These are phyloP conservation scores for Anguilla marmorata DNA, from an alignment of 2,797 vertebrate genomes.

Conservation along the genomic window DNA sequence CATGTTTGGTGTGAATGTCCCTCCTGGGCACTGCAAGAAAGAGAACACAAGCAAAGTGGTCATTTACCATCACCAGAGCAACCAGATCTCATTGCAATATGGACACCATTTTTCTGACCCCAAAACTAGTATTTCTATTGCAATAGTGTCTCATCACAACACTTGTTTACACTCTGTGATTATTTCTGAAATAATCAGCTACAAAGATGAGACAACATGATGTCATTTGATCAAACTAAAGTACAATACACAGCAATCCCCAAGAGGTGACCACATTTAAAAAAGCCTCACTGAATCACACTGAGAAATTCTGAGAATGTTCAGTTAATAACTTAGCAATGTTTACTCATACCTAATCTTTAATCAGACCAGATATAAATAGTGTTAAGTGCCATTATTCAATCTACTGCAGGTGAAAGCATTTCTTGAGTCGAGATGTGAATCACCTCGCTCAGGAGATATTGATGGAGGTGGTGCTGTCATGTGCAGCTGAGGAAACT, in stretches of 20 bases:
- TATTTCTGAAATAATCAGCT: neutral
- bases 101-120: neutral
- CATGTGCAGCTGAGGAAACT: neutral
- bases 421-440: neutral
- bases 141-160: neutral
- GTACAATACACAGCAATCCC: neutral
- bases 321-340: neutral
- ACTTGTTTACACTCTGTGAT: neutral
- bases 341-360: neutral
- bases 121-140: neutral
- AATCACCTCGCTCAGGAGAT: neutral
- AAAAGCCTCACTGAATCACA: neutral
- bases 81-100: neutral
- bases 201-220: neutral
- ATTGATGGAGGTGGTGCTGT: neutral
- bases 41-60: neutral
- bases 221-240: neutral
- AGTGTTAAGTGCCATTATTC: neutral
- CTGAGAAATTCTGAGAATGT: neutral
- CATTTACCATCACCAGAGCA: neutral
- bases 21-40: slow-evolving; percentile 86
- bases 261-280: neutral
- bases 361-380: neutral
- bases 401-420: neutral
- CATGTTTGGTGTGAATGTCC: slow-evolving; percentile 97